Percentiles rank a stretch among this genome's conserved stretches.
phyloP scores from a whole-genome alignment of 2,113 vertebrate species.

The Sinocyclocheilus anophthalmus region DNA sequence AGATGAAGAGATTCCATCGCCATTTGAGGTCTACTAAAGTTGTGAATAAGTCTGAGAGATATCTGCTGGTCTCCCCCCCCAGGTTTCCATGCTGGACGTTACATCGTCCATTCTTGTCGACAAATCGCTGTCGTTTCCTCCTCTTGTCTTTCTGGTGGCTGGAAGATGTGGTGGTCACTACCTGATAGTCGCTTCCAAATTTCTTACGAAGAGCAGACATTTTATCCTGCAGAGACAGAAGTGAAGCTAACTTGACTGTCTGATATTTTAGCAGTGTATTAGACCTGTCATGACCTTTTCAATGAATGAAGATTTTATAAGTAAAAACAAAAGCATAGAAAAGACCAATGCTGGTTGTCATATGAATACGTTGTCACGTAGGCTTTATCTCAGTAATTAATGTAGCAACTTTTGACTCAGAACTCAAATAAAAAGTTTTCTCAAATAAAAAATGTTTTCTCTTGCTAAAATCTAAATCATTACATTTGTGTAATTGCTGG shows the following conservation, averaged over 20 bases:
- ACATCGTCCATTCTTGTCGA: slow-evolving; percentile 99
- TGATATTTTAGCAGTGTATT: slow-evolving; percentile 5
- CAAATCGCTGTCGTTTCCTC: slow-evolving; percentile 95
- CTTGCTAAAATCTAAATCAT: too few species aligned
- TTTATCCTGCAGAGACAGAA: slow-evolving; percentile 79
- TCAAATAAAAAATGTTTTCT: too few species aligned
- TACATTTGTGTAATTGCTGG: too few species aligned
- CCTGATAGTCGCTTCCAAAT: slow-evolving; percentile 98
- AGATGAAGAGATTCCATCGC: slow-evolving; percentile 99
- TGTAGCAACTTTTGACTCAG: too few species aligned
- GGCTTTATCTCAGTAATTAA: too few species aligned
- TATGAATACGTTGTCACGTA: too few species aligned
- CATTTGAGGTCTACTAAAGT: slow-evolving; percentile 98
- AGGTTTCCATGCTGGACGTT: slow-evolving; percentile 99
- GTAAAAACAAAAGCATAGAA: too few species aligned
- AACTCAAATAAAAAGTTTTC: too few species aligned
- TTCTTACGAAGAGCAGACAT: slow-evolving; percentile 98
- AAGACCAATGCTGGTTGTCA: too few species aligned
- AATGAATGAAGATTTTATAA: not conserved
- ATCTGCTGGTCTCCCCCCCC: slow-evolving; percentile 95
- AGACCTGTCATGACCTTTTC: slow-evolving; percentile 5
- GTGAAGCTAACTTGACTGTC: slow-evolving; percentile 67
- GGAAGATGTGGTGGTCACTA: slow-evolving; percentile 95
- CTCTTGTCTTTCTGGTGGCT: slow-evolving; percentile 88
- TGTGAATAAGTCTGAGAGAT: slow-evolving; percentile 98